phyloP scores from a whole-genome alignment of 2,113 vertebrate species.

The Rynchops niger region DNA sequence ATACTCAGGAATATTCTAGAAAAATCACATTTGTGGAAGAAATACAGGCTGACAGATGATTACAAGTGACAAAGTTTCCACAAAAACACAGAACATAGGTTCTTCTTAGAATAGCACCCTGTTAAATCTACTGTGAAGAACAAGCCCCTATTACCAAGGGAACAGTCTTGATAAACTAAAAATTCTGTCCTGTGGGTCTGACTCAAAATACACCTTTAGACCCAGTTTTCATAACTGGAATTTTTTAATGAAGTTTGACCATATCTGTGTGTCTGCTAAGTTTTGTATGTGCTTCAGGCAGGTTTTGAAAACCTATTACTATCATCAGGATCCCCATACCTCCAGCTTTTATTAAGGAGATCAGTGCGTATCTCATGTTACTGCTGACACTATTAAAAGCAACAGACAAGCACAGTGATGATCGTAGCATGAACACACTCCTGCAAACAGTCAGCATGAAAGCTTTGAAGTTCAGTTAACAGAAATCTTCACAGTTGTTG shows the following conservation, averaged over 20 bases:
- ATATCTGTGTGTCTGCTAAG: not conserved
- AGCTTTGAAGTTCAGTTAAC: conserved; percentile 62
- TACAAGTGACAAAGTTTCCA: not conserved
- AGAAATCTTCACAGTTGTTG: conserved; percentile 23
- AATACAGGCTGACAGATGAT: not conserved
- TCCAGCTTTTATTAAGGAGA: not conserved
- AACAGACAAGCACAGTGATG: not conserved
- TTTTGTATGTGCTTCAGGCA: not conserved
- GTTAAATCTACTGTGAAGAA: not conserved
- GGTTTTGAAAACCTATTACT: not conserved
- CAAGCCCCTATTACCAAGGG: not conserved
- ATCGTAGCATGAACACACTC: not conserved
- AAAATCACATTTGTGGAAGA: not conserved
- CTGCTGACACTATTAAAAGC: not conserved
- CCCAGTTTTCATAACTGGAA: not conserved
- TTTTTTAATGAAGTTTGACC: not conserved
- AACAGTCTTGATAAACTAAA: not conserved
- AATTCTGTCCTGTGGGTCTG: not conserved
- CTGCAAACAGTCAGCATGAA: not conserved
- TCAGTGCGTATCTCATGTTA: not conserved
- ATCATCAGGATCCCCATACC: not conserved
- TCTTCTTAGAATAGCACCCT: not conserved
- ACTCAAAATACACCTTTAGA: not conserved
- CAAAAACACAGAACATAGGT: not conserved
- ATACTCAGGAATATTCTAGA: not conserved